These are phyloP conservation scores for Ceratina australensis DNA, from an alignment of 1,140 invertebrate species.

Conservation along the genomic window DNA sequence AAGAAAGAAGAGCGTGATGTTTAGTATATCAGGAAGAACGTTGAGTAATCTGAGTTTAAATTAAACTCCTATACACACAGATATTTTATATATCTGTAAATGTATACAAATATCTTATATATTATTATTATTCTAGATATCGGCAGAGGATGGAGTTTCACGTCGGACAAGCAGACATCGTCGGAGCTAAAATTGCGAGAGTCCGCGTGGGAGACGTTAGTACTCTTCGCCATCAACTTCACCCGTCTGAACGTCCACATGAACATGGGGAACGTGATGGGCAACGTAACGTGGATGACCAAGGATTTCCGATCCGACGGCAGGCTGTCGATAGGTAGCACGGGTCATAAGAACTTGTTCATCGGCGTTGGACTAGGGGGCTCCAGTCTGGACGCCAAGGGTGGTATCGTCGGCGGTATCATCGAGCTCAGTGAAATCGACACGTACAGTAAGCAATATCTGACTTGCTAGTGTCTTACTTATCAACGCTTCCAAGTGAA, in stretches of 20 bases:
- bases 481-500: constrained; percentile 7
- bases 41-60: no score
- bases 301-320: constrained; percentile 91
- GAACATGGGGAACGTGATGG: constrained; percentile 99
- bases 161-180: constrained; percentile 77
- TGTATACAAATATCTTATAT: no score
- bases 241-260: constrained; percentile 97
- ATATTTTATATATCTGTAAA: no score
- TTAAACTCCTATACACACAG: no score
- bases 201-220: constrained; percentile 95
- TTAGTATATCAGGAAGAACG: no score
- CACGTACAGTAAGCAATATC: constrained; percentile 90
- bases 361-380: constrained; percentile 92
- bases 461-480: constrained; percentile 46
- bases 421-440: constrained; percentile 95
- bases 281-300: constrained; percentile 96
- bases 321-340: constrained; percentile 92
- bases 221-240: constrained; percentile 97
- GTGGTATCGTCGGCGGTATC: constrained; percentile 96
- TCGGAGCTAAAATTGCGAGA: constrained; percentile 80
- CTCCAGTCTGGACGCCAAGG: constrained; percentile 95
- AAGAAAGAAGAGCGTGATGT: no score
- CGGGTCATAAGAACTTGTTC: constrained; percentile 95
- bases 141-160: constrained; percentile 79
- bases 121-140: constrained; percentile 73